Percentiles rank a stretch among this genome's conserved stretches.
These are phyloP conservation scores for Apamea anceps DNA, from an alignment of 2,888 invertebrate species.

Conservation along the genomic window DNA sequence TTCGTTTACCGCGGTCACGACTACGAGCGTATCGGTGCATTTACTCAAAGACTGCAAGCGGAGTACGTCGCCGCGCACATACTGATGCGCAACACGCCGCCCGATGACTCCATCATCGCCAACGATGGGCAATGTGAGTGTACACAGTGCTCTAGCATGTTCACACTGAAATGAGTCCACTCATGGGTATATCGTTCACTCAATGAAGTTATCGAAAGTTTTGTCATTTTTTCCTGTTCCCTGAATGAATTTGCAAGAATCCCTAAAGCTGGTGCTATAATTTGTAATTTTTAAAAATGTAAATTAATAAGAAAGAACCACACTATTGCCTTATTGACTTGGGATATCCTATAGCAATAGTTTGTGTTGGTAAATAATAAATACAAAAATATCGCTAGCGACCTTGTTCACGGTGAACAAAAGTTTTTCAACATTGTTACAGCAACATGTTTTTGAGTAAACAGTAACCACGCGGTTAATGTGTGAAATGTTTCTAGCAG, in stretches of 20 bases:
- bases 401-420: background rate
- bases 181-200: too few relatives aligned
- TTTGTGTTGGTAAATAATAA: too few relatives aligned
- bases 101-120: conserved; percentile 95
- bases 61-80: conserved; percentile 99
- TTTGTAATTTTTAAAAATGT: too few relatives aligned
- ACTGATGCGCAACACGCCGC: conserved; percentile 97
- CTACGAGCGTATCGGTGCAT: conserved; percentile 98
- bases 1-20: conserved; percentile 98
- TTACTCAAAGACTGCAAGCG: conserved; percentile 97
- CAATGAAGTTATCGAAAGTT: background rate
- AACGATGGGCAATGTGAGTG: conserved; percentile 96
- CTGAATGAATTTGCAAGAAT: background rate
- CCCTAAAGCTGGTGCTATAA: too few relatives aligned
- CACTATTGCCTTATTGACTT: too few relatives aligned
- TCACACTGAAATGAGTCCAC: background rate
- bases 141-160: background rate
- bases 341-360: too few relatives aligned
- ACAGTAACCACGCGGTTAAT: background rate
- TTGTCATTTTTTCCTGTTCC: background rate
- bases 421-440: background rate
- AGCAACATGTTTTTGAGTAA: background rate
- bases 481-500: background rate
- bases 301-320: too few relatives aligned
- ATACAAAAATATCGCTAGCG: too few relatives aligned